Percentiles rank a stretch among this genome's conserved stretches.
phyloP scores from a whole-genome alignment of 2,888 invertebrate genomes.

The Scaptomyza reducta region DNA sequence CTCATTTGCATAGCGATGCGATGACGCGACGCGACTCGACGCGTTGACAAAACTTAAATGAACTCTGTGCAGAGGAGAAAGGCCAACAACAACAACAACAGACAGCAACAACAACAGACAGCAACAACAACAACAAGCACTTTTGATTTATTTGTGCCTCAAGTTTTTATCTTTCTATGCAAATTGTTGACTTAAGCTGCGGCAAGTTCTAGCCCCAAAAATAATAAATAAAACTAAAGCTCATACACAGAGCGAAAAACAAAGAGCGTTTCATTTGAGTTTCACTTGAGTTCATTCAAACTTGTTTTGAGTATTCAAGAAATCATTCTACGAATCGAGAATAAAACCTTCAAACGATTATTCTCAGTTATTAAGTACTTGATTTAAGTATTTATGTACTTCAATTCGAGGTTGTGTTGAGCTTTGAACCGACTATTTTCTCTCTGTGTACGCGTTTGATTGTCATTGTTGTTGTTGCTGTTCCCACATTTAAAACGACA shows the following conservation, averaged over 20 bases:
- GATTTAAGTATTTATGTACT: not conserved
- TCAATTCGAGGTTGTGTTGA: not conserved
- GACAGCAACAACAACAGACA: constrained; percentile 33
- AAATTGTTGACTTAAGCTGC: constrained; percentile 41
- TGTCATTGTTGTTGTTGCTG: not conserved
- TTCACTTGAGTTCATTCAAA: too few relatives aligned
- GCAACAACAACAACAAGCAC: constrained; percentile 32
- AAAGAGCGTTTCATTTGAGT: too few relatives aligned
- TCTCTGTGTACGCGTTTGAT: not conserved
- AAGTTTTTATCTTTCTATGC: constrained; percentile 34
- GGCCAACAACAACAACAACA: constrained; percentile 36
- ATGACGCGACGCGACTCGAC: not conserved
- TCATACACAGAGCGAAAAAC: not conserved
- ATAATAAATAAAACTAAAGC: not conserved
- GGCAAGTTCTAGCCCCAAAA: constrained; percentile 7
- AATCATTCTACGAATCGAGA: too few relatives aligned
- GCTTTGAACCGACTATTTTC: not conserved
- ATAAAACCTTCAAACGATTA: too few relatives aligned
- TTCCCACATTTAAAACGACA: constrained; percentile 5
- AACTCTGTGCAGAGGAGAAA: constrained; percentile 44
- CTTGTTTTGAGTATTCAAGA: not conserved
- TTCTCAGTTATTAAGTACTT: not conserved
- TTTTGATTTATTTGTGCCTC: constrained; percentile 45
- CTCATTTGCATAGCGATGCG: constrained; percentile 38
- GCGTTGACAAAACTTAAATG: constrained; percentile 47